A percentile compares a stretch with the other conserved stretches of the same genome.
Evolutionary conservation across 2,888 invertebrate species (phyloP).

Genomic region (Lithodes maja): DNA sequence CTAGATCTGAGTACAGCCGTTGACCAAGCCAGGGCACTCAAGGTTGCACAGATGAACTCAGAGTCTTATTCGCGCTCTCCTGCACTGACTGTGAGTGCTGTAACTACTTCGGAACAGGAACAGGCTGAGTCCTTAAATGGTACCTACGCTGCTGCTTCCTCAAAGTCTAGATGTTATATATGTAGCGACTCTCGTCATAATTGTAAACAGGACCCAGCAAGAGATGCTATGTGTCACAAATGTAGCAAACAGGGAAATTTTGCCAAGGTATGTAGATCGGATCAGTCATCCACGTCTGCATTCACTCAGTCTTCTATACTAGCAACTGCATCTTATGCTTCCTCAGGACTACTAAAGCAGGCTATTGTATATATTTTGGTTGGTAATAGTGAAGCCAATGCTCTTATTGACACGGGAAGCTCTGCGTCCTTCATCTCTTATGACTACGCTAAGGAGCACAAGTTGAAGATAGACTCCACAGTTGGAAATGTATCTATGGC

Average conservation of each 20-base stretch:
- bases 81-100: conserved; percentile 12
- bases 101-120: background rate
- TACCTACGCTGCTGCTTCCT: background rate
- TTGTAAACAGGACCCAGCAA: background rate
- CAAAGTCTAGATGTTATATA: conserved; percentile 15
- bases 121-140: background rate
- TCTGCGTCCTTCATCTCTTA: conserved; percentile 27
- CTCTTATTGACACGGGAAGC: conserved; percentile 8
- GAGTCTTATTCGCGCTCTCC: conserved; percentile 14
- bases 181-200: background rate
- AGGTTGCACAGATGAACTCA: background rate
- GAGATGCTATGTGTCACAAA: background rate
- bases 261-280: background rate
- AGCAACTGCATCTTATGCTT: background rate
- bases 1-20: conserved; percentile 22
- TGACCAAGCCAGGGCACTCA: conserved; percentile 25
- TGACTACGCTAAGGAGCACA: conserved; percentile 29
- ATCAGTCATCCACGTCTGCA: conserved; percentile 1
- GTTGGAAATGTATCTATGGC: conserved; percentile 23
- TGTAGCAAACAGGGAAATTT: background rate
- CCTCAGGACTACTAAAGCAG: conserved; percentile 12
- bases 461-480: conserved; percentile 14
- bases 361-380: conserved; percentile 24
- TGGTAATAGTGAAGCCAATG: background rate
- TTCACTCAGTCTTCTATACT: conserved; percentile 16